These are phyloP conservation scores for Coturnix japonica DNA, from an alignment of 2,113 vertebrate species.

Conservation along the genomic window DNA sequence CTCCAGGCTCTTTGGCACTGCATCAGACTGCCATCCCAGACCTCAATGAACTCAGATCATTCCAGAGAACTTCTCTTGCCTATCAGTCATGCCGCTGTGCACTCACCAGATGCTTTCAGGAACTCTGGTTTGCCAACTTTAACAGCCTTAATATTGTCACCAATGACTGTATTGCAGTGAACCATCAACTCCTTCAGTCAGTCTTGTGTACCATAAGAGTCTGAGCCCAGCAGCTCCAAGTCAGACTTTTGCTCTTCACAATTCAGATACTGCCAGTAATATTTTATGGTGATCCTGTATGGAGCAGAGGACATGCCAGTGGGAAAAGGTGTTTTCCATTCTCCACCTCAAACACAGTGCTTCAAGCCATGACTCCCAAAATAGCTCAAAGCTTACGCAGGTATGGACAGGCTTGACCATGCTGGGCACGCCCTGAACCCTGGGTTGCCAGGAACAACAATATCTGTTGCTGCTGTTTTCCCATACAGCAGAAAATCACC, in stretches of 20 bases:
- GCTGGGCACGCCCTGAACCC: neutral
- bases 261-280: neutral
- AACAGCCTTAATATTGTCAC: neutral
- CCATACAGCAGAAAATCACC: neutral
- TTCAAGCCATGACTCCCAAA: neutral
- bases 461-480: neutral
- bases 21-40: neutral
- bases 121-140: neutral
- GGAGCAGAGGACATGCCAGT: accelerated
- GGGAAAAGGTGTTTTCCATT: neutral
- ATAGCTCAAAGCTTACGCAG: neutral
- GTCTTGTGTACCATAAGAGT: neutral
- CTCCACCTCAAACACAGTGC: accelerated
- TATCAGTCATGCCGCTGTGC: accelerated
- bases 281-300: neutral
- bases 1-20: neutral
- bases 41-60: neutral
- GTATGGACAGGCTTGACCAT: neutral
- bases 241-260: neutral
- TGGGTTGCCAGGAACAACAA: neutral
- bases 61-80: neutral
- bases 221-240: neutral
- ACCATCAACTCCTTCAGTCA: accelerated
- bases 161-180: neutral
- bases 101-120: neutral